Evolutionary conservation across 2,797 vertebrate species (phyloP), one percentile per base, ranked within the genome.

Genomic region (Dipus sagitta): DNA sequence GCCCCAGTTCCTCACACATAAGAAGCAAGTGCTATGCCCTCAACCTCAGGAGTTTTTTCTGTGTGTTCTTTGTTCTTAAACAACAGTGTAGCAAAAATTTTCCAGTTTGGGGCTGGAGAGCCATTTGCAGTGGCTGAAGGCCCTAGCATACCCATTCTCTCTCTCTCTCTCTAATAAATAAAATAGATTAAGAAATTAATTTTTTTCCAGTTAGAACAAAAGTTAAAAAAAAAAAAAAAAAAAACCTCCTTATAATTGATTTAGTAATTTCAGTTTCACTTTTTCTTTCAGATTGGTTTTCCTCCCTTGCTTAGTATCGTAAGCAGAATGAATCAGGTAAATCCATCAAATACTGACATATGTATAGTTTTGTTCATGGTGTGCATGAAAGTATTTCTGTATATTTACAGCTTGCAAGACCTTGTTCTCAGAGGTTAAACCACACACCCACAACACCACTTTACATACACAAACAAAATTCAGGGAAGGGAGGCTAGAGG

Each of bases 321-420:
- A 94, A 99, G 99, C 98, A 99, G 99, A 97, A 98, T 99, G 97
- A 99, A 98, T 97, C 99, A 99, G 99, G 99, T 99, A 98, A 97
- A 96, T 75, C 38, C 10, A 95, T 88, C 86, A 78, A 64, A 76
- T 93, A 52, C 68, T 28, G 10, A 77, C 77, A 34, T 17, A 64
- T 91, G 62, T 30, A 74, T 86, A 87, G 28, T 94, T 90, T 86
- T 92, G 17, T 92, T 94, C 92, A 47, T 5, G 32, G 0, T 74
- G 28, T 92, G 1, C 76, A 4, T 75, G 26, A 79, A 77, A 72
- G 38, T 80, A 87, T 88, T 75, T 90, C 21, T 83, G 64, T 88
- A 82, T 4, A 79, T 62, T 85, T 77, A n/a, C 60, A 85, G 68
- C 67, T 13, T 92, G 17, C 5, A 86, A 76, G 60, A 92, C 21